phyloP scores from a whole-genome alignment of 2,888 invertebrate species.

The Cyrtodaria siliqua region DNA sequence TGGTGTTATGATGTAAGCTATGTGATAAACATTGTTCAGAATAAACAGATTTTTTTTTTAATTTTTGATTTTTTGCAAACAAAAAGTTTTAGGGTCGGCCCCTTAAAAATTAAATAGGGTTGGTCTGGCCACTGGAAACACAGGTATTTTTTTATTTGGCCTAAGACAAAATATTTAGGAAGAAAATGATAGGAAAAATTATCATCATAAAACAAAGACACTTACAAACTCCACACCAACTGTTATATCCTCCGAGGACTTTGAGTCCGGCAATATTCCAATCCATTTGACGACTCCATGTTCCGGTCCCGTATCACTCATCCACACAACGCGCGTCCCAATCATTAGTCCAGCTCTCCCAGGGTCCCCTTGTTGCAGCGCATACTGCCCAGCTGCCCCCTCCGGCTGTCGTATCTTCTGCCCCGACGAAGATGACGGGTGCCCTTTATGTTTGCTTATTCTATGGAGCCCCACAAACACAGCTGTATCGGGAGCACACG shows the following conservation, averaged over 20 bases:
- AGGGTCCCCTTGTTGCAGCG: constrained; percentile 9
- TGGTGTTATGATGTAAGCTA: too few species aligned
- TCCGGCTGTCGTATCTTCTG: constrained; percentile 38
- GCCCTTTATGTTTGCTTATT: constrained; percentile 64
- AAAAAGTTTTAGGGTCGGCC: too few species aligned
- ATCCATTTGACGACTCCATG: constrained; percentile 87
- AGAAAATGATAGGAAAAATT: neutral
- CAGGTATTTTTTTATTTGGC: too few species aligned
- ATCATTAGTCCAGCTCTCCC: constrained; percentile 68
- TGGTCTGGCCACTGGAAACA: too few species aligned
- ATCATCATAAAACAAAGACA: constrained; percentile 54
- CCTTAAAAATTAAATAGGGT: too few species aligned
- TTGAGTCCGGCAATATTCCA: constrained; percentile 86
- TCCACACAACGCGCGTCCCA: constrained; percentile 87
- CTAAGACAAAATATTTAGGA: neutral
- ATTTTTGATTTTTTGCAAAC: too few species aligned
- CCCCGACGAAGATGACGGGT: constrained; percentile 22
- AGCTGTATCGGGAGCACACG: constrained; percentile 68
- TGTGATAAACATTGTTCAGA: too few species aligned
- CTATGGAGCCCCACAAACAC: constrained; percentile 77
- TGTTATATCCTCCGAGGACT: constrained; percentile 85
- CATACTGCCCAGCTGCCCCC: constrained; percentile 19
- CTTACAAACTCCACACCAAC: constrained; percentile 88
- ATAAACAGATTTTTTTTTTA: too few species aligned
- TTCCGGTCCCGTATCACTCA: constrained; percentile 87